Percentiles rank a stretch among this genome's conserved stretches.
Conservation (phyloP, 2,113 vertebrate species). For the Oreotragus oreotragus region DNA sequence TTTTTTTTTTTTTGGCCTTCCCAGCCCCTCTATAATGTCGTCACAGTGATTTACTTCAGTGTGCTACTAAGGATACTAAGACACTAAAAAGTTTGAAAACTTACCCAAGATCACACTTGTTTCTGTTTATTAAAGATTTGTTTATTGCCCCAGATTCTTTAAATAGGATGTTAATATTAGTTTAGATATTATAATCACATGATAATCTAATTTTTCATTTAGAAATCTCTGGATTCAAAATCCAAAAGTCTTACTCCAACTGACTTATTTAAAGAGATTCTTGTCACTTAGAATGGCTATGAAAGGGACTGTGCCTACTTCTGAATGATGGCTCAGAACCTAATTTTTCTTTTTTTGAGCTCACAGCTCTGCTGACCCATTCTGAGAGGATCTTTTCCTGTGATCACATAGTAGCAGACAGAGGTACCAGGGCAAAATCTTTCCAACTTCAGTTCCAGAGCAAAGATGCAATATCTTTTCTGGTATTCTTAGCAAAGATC, state of each 20-base stretch:
- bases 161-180: neutral
- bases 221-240: neutral
- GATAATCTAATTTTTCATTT: neutral
- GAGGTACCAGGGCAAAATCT: neutral
- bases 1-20: neutral
- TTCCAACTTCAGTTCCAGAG: neutral
- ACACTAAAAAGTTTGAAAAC: neutral
- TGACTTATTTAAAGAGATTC: neutral
- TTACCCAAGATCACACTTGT: neutral
- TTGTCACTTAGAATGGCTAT: neutral
- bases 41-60: too few species aligned
- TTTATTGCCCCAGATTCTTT: neutral
- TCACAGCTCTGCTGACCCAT: neutral
- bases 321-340: neutral
- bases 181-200: neutral
- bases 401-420: neutral
- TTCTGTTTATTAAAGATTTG: neutral
- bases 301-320: fast-evolving
- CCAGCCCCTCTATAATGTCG: fast-evolving
- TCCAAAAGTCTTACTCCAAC: neutral
- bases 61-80: too few species aligned
- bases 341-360: neutral
- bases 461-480: neutral
- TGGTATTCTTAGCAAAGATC: neutral
- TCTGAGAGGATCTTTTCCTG: neutral